Evolutionary conservation across 2,797 vertebrate species (phyloP), one percentile per base, ranked within the genome.

Genomic region (Tapera naevia): DNA sequence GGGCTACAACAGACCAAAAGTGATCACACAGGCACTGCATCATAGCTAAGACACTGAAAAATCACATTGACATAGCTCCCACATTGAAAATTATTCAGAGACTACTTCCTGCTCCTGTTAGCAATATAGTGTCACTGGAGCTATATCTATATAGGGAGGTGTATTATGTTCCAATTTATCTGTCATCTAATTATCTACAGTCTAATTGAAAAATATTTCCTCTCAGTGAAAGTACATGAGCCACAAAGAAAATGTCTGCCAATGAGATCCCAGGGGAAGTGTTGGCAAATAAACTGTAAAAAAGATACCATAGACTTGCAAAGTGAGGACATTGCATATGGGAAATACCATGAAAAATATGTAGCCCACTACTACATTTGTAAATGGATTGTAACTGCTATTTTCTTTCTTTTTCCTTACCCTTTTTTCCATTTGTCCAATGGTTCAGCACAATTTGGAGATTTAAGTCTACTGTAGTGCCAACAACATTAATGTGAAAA

Each of bases 151-250:
- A 80, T 22, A 66, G 79, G 82, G 81, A 81, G 61, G 75, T 92
- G 75, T 91, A 93, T 87, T 91, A 81, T 53, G 84, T 69, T 85
- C 75, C 95, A 94, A 94, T 95, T 96, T 94, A 95, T 97, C 89
- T 94, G 92, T 79, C 85, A 91, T 86, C 94, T 95, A 94, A 94
- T 95, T 96, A 96, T 71, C 86, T 93, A 53, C 92, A 83, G 89
- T 37, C 79, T 96, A 96, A 96, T 93, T 94, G 94, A 97, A 95
- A 94, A 97, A 95, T 94, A 88, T 91, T 93, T 95, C 91, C 82
- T 96, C 89, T 86, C 80, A 54, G 54, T 94, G 87, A 69, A 91
- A 91, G 87, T 95, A 93, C 91, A 88, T 81, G 87, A 95, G 92
- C 91, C 93, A 93, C 95, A 97, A 86, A 96, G 87, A 96, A 96